Conservation (phyloP, 2,797 vertebrate genomes). For the Chelonia mydas region DNA sequence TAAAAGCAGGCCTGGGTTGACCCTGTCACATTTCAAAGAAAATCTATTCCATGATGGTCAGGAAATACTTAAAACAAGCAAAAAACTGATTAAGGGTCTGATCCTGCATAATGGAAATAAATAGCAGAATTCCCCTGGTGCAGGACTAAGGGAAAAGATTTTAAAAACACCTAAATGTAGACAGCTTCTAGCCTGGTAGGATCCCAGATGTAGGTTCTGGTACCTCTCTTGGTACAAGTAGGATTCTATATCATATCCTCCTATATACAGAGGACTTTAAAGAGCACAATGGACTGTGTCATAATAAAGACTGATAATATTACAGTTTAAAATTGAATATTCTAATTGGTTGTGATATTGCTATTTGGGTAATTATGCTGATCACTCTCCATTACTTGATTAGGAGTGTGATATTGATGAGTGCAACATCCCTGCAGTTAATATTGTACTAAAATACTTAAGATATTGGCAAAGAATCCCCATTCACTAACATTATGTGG, state of each 20-base stretch:
- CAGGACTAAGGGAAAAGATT: not conserved
- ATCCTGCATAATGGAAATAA: not conserved
- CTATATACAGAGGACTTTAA: not conserved
- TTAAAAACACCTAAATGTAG: not conserved
- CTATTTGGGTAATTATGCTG: not conserved
- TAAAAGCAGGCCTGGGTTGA: not conserved
- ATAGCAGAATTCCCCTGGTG: not conserved
- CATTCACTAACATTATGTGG: not conserved
- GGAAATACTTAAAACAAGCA: not conserved
- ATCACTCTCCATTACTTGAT: constrained; percentile 9
- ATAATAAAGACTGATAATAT: not conserved
- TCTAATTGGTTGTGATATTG: not conserved
- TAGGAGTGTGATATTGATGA: not conserved
- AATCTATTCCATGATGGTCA: not conserved
- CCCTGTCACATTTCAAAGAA: not conserved
- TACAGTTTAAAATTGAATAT: constrained; percentile 8
- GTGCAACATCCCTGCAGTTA: constrained; percentile 22
- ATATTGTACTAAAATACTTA: constrained; percentile 17
- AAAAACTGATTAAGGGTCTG: not conserved
- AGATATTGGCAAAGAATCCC: not conserved
- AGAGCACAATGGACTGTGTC: not conserved
- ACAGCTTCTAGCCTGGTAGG: not conserved
- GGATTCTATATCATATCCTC: not conserved
- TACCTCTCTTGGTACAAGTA: not conserved
- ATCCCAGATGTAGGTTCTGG: not conserved